A percentile compares a stretch with the other conserved stretches of the same genome.
phyloP scores from a whole-genome alignment of 1,140 invertebrate species.

The Drosophila persimilis region DNA sequence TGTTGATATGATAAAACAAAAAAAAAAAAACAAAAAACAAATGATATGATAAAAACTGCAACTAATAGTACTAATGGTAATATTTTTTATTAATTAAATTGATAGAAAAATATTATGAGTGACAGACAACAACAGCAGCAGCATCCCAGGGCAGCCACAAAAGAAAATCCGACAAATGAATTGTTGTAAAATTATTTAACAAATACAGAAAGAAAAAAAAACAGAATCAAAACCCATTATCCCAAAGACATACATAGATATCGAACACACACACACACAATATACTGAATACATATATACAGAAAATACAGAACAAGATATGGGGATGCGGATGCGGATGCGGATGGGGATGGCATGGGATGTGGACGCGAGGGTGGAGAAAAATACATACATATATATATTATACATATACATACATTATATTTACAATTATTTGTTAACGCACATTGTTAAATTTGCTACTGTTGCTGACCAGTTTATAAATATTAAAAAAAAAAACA shows the following conservation, averaged over 20 bases:
- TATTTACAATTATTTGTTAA: slow-evolving; percentile 83
- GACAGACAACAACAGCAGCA: slow-evolving; percentile 25
- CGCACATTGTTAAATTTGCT: slow-evolving; percentile 83
- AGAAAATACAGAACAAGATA: slow-evolving; percentile 10
- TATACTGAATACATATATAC: slow-evolving; percentile 15
- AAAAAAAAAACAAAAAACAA: not conserved
- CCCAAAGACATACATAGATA: slow-evolving; percentile 16
- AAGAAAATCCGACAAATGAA: slow-evolving; percentile 33
- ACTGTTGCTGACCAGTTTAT: slow-evolving; percentile 83
- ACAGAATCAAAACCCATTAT: slow-evolving; percentile 22
- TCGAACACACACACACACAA: slow-evolving; percentile 6
- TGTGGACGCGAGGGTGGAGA: no score
- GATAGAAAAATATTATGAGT: slow-evolving; percentile 76
- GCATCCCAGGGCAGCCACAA: slow-evolving; percentile 7
- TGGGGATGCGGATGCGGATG: no score
- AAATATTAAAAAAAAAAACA: slow-evolving; percentile 58
- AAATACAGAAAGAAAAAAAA: slow-evolving; percentile 35
- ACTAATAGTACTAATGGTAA: slow-evolving; percentile 74
- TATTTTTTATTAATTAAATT: slow-evolving; percentile 81
- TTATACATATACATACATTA: slow-evolving; percentile 69
- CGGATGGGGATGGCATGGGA: no score
- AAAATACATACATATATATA: slow-evolving; percentile 35
- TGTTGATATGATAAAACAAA: not conserved
- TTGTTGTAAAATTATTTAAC: slow-evolving; percentile 74
- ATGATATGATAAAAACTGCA: slow-evolving; percentile 53